Evolutionary conservation across 2,888 invertebrate species (phyloP), one percentile per base, ranked within the genome.

Genomic region (Thecocarcelia acutangulata): DNA sequence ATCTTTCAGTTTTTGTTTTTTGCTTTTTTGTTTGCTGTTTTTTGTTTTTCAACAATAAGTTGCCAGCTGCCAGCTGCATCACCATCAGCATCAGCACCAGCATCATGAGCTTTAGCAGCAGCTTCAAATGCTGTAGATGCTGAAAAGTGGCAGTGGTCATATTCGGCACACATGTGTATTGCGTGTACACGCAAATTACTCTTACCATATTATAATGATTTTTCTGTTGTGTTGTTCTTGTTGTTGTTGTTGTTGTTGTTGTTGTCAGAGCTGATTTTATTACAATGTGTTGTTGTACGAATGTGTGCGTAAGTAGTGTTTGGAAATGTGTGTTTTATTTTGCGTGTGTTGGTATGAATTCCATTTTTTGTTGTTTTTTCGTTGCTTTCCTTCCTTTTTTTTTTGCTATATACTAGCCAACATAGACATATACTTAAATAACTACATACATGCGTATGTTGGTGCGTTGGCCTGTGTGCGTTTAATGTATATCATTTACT

Each of bases 121-220:
- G 61, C 75, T 40, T 52, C 11, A 21, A 1, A 59, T 28, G 17
- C 33, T n/a, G 52, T 52, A 46, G 52, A 59, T 59, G 44, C 37
- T 44, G 54, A 56, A 40, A 21, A 61, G 37, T 61, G 52, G 61
- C 54, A 17, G 64, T 21, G 78, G 78, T 82, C 46, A 46, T 82
- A 78, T 82, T 78, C 64, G 58, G 82, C 58, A 82, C 82, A 82
- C 82, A 82, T 82, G 82, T 82, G 82, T 66, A 75, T 82, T 82
- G 82, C 82, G 82, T 80, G 61, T 78, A 80, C 80, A 83, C 84
- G 77, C 88, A 89, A 88, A 88, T 88, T 89, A 89, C 87, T 75
- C 66, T 28, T 37, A 59, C 61, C 61, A 54, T 19, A 48, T 46
- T 70, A 37, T 37, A 46, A 48, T 58, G 24, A 46, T 56, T 46